phyloP scores from a whole-genome alignment of 2,888 invertebrate genomes.

The Ceraclea dissimilis region DNA sequence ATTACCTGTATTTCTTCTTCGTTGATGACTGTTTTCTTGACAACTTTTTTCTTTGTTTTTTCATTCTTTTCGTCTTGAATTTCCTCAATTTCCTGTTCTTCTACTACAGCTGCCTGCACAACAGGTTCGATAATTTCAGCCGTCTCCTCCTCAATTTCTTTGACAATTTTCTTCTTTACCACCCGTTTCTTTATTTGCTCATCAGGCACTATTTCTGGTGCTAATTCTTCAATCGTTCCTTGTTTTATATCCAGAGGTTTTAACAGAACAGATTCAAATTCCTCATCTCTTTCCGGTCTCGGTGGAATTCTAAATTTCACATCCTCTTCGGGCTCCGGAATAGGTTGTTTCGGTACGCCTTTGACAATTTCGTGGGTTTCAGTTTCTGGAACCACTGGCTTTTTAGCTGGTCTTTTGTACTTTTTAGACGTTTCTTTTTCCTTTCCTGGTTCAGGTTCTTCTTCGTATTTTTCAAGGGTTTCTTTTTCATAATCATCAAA shows the following conservation, averaged over 20 bases:
- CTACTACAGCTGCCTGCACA: not conserved
- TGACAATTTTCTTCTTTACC: conserved; percentile 37
- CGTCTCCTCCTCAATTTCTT: conserved; percentile 35
- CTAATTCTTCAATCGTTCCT: conserved; percentile 27
- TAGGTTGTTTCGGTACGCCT: conserved; percentile 32
- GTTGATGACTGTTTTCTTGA: conserved; percentile 28
- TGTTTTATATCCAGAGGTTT: conserved; percentile 27
- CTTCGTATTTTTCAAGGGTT: conserved; percentile 30
- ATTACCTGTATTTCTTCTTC: not conserved
- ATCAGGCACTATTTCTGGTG: conserved; percentile 5
- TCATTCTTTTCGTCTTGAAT: conserved; percentile 27
- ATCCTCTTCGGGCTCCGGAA: conserved; percentile 32
- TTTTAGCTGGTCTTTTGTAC: conserved; percentile 35
- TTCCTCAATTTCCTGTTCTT: conserved; percentile 9
- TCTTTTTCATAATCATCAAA: conserved; percentile 10
- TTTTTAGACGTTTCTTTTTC: conserved; percentile 31
- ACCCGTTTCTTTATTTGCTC: conserved; percentile 31
- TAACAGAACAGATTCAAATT: conserved; percentile 27
- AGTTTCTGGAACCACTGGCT: conserved; percentile 39
- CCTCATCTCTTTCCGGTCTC: conserved; percentile 26
- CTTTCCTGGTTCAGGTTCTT: conserved; percentile 36
- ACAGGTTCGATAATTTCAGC: not conserved
- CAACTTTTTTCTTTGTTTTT: conserved; percentile 36
- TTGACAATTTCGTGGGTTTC: conserved; percentile 37
- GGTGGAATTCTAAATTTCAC: conserved; percentile 35